Evolutionary conservation across 2,113 vertebrate genomes (phyloP).

Genomic region (Phodopus roborovskii): DNA sequence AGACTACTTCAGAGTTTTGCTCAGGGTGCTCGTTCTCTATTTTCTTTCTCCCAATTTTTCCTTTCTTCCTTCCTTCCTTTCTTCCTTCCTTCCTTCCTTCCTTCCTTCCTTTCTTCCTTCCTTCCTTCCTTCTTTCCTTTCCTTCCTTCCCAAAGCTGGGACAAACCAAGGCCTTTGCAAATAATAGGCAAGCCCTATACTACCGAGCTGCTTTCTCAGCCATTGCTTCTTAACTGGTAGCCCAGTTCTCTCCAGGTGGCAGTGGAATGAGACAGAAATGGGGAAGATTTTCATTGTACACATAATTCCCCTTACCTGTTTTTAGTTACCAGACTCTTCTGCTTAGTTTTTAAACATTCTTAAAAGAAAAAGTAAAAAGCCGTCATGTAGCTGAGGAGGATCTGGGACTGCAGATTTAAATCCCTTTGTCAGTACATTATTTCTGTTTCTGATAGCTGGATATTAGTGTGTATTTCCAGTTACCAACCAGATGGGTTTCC

Average conservation of each 20-base stretch:
- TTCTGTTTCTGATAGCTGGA: background rate
- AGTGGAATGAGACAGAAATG: background rate
- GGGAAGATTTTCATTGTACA: background rate
- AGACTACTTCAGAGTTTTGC: background rate
- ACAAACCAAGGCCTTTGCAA: background rate
- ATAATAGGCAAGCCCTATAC: background rate
- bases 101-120: no score
- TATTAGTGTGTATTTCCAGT: background rate
- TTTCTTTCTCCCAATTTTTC: no score
- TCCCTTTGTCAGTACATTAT: background rate
- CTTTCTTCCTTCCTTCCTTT: no score
- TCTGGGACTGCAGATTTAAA: background rate
- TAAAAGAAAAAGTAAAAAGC: background rate
- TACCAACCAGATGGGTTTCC: background rate
- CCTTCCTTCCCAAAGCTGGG: background rate
- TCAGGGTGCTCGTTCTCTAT: background rate
- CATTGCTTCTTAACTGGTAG: background rate
- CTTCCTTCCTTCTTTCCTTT: no score
- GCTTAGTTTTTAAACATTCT: background rate
- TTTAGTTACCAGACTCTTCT: background rate
- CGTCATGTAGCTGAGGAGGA: background rate
- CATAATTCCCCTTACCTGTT: constrained; percentile 1
- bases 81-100: no score
- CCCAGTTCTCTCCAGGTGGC: background rate
- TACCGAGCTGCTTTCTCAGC: background rate